Conservation (phyloP, 2,113 vertebrate species). For the Phalacrocorax brasilianus region DNA sequence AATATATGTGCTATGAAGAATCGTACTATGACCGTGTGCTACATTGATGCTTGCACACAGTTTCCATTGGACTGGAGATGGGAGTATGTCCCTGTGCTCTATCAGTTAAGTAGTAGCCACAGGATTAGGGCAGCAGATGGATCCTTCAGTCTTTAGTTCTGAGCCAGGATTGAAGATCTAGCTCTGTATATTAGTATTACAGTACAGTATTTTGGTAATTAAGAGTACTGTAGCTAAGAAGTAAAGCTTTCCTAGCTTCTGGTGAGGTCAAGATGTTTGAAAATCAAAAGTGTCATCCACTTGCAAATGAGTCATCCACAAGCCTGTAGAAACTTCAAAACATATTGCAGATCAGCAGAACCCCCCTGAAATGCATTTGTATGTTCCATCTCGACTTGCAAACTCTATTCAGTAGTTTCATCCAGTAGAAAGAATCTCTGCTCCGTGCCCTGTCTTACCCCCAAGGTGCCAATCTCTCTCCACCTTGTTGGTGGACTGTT, state of each 20-base stretch:
- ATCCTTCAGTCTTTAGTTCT: neutral
- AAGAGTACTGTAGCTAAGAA: neutral
- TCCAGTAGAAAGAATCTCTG: neutral
- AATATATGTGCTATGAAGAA: neutral
- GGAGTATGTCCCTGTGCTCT: neutral
- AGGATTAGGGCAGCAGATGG: neutral
- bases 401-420: too few relatives aligned
- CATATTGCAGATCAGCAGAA: neutral
- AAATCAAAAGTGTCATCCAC: neutral
- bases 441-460: fast-evolving
- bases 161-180: neutral
- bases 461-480: fast-evolving
- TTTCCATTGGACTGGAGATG: neutral
- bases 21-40: neutral
- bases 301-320: neutral
- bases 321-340: neutral
- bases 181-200: neutral
- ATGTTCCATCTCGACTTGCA: neutral
- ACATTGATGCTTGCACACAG: fast-evolving
- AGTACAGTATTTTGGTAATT: neutral
- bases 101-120: neutral
- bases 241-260: neutral
- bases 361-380: fast-evolving
- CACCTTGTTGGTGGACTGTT: neutral
- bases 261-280: neutral